Conservation (phyloP, 35 echinoderm and acorn worm species). For the Ptychodera flava region DNA sequence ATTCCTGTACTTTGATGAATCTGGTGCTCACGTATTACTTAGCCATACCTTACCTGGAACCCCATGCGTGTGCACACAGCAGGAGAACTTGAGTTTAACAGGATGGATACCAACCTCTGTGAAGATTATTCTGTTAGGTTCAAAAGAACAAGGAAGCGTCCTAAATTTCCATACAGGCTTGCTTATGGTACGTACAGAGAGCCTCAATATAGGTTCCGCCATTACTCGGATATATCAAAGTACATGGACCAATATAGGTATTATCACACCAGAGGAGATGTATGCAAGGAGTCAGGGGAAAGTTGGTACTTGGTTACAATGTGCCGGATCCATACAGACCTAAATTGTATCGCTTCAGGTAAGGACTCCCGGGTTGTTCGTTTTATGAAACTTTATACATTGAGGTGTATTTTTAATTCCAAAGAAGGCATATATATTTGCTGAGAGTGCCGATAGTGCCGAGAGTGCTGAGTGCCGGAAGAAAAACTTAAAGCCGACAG, state of each 20-base stretch:
- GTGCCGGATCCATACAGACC: background rate
- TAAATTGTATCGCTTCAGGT: background rate
- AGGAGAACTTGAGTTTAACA: background rate
- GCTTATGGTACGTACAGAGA: background rate
- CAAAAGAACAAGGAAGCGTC: background rate
- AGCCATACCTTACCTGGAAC: too few species aligned
- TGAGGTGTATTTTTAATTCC: too few species aligned
- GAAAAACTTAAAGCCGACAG: too few species aligned
- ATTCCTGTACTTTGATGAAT: too few species aligned
- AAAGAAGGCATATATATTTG: too few species aligned
- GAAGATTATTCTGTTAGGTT: background rate
- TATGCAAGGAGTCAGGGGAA: background rate
- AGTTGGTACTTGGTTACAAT: background rate
- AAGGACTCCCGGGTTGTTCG: too few species aligned
- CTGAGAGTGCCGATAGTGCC: too few species aligned
- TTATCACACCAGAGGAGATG: background rate
- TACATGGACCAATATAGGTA: background rate
- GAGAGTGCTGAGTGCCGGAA: too few species aligned
- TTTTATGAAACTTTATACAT: too few species aligned
- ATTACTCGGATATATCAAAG: background rate
- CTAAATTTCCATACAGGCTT: background rate
- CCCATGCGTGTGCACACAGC: background rate
- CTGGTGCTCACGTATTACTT: too few species aligned
- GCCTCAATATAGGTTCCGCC: background rate
- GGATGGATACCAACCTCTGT: background rate